phyloP scores from a whole-genome alignment of 2,797 vertebrate genomes.

The Hafferia zeledoni region DNA sequence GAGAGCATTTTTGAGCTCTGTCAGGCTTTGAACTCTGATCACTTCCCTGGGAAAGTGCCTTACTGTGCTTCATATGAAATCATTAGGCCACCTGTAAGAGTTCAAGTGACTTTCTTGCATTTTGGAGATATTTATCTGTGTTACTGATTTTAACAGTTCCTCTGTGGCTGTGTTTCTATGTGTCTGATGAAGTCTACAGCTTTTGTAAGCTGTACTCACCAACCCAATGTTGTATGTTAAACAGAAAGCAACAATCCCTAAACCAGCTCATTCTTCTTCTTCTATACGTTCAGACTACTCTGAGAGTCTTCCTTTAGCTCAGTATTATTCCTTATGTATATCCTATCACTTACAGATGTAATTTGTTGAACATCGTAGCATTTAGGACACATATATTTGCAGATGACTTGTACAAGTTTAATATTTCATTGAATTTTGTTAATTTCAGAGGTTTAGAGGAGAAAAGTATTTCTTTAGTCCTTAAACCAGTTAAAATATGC shows the following conservation, averaged over 20 bases:
- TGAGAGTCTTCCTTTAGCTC: neutral
- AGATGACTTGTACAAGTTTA: neutral
- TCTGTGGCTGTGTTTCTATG: neutral
- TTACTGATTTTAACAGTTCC: neutral
- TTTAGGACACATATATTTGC: neutral
- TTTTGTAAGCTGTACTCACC: neutral
- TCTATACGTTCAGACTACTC: neutral
- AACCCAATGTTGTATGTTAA: neutral
- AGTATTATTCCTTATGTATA: neutral
- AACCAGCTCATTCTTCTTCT: neutral
- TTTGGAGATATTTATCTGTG: neutral
- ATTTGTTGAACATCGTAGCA: neutral
- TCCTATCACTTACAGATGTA: neutral
- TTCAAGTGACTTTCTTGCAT: neutral
- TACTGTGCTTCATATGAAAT: neutral
- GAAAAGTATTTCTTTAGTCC: neutral
- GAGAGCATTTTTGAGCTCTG: neutral
- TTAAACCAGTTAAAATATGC: neutral
- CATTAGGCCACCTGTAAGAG: neutral
- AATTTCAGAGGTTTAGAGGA: neutral
- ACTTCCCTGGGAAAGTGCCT: neutral
- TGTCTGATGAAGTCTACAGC: neutral
- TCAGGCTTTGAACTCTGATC: neutral
- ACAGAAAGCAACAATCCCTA: neutral
- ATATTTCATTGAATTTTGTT: neutral